Base-by-base conservation (phyloP, 2,888 invertebrate genomes). In the Hofmannophila pseudospretella region DNA sequence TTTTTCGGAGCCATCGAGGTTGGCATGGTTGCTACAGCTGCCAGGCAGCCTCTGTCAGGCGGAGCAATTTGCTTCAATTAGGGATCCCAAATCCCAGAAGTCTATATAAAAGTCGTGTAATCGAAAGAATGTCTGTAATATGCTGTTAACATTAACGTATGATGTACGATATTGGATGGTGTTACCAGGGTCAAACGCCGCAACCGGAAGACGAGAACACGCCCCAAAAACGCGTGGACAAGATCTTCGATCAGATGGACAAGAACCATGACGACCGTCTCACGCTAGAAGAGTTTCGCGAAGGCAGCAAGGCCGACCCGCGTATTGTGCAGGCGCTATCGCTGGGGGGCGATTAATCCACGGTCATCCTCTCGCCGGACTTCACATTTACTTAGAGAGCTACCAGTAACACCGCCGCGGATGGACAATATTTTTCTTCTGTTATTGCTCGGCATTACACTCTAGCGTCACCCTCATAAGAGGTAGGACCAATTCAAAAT, bases 221-320 rank as follows among this genome's bases (percentile, higher is more conserved):
- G 47, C 96, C 96, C 9, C 96, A 98, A 78, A 97, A 97, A 76
- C 91, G 98, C 68, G 98, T 98, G 48, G 98, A 98, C 88, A 97
- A 97, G 85, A 99, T 99, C 73, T 99, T 99, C 88, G 96, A 97
- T 80, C 97, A 98, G 76, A 97, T 98, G 97, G 99, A 99, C 87
- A 98, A 95, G 89, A 97, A 99, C 80, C 97, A 98, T 86, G 98
- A 98, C 81, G 97, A 98, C 84, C 92, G 95, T 60, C 90, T 98
- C 57, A 97, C 97, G 29, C 89, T 98, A 57, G 98, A 98, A 67
- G 97, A 98, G 80, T 97, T 97, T 88, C 92, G 97, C 62, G 97
- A 98, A 86, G 98, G 98, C 51, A 97, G 97, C 85, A 98, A 99
- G 88, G 97, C 97, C 38, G 98, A 99, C 85, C 98, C 98, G 22